Evolutionary conservation across 2,888 invertebrate genomes (phyloP), one percentile per base, ranked within the genome.

Genomic region (Odontomyia ornata): DNA sequence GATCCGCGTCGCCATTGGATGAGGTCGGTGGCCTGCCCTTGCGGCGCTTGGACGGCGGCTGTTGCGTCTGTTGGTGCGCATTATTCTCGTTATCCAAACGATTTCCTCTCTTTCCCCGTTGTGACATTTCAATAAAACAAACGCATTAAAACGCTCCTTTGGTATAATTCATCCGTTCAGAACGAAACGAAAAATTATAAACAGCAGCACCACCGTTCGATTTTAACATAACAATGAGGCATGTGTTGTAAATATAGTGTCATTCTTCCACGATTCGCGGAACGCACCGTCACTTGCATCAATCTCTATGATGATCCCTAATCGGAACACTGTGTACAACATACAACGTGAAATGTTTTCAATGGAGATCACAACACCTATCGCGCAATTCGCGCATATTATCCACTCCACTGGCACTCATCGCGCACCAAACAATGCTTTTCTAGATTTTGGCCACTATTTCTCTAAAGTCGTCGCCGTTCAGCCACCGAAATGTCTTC

Each of bases 41-140:
- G 84, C 93, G 92, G 88, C 93, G 90, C 88, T 93, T 93, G 85
- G 90, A 89, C 85, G 92, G 91, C 87, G 91, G 90, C 86, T 91
- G 88, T 87, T 90, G 86, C 79, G 86, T 86, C 81, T 85, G 85
- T 79, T 85, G 73, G 43, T 73, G 73, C 43, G 73, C 73, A 73
- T 73, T 85, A 83, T 85, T 84, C 81, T 86, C 86, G 80, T 85
- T 84, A 77, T 87, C 84, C 82, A 85, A 86, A 82, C 91, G 91
- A 88, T 91, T 92, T 87, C 91, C 90, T 89, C 92, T 90, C 88
- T 93, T 93, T 86, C 90, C 91, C 90, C 92, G 91, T 90, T 92
- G 92, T 89, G 92, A 92, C 92, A 93, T 93, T 82, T 85, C 80
- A 77, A 75, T 79, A 62, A 60, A 77, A 65, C 76, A 76, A 77